Percentiles rank a stretch among this genome's conserved stretches.
Evolutionary conservation across 2,888 invertebrate genomes (phyloP).

Genomic region (Tribolium freemani): DNA sequence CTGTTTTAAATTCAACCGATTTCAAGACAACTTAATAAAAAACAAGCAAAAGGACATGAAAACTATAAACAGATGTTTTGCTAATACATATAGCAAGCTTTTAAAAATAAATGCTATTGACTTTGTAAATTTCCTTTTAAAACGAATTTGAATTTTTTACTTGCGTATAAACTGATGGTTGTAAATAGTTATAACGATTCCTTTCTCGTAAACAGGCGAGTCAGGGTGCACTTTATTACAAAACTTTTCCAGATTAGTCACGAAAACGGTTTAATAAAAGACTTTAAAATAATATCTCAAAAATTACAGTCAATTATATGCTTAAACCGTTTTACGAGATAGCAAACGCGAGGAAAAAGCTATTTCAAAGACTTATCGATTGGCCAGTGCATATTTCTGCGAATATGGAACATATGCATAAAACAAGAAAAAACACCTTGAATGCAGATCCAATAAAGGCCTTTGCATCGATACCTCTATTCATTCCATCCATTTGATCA

Average conservation of each 20-base stretch:
- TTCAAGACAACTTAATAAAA: too few relatives aligned
- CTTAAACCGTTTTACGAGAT: background rate
- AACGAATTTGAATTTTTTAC: background rate
- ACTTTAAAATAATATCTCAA: conserved; percentile 4
- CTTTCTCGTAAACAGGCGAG: background rate
- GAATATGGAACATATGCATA: background rate
- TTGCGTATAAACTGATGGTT: background rate
- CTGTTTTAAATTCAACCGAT: too few relatives aligned
- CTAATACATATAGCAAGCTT: background rate
- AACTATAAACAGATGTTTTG: too few relatives aligned
- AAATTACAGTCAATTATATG: background rate
- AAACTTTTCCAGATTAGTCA: conserved; percentile 1
- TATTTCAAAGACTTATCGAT: background rate
- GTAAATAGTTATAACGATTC: background rate
- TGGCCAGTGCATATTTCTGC: background rate
- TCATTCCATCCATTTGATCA: background rate
- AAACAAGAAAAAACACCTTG: background rate
- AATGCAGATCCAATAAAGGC: background rate
- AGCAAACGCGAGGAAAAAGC: background rate
- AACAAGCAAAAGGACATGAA: too few relatives aligned
- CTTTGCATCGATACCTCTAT: background rate
- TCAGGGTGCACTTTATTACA: background rate
- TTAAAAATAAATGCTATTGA: background rate
- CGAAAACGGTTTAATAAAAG: conserved; percentile 4
- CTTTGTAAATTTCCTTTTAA: background rate